Percentiles rank a stretch among this genome's conserved stretches.
phyloP scores from a whole-genome alignment of 2,113 vertebrate species.

The Phoxinus phoxinus region DNA sequence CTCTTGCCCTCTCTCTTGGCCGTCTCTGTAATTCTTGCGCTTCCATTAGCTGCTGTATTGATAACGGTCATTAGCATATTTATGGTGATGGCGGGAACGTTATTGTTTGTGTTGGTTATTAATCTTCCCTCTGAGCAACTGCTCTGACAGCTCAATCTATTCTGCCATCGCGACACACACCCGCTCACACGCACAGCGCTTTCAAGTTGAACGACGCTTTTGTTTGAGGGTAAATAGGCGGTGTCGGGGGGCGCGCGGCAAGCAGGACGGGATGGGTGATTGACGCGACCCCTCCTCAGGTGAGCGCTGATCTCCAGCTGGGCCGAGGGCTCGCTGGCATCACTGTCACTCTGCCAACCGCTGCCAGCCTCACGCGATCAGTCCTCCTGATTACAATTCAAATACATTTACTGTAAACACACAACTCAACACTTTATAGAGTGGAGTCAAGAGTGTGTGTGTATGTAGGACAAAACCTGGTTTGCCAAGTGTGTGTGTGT shows the following conservation, averaged over 20 bases:
- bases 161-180: conserved; percentile 88
- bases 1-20: conserved; percentile 77
- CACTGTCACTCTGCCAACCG: conserved; percentile 77
- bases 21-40: conserved; percentile 84
- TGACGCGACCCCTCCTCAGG: conserved; percentile 92
- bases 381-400: conserved; percentile 79
- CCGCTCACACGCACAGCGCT: conserved; percentile 58
- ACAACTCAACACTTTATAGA: conserved; percentile 45
- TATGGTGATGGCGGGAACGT: conserved; percentile 98
- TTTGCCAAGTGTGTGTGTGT: conserved; percentile 2
- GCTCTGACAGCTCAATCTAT: conserved; percentile 99
- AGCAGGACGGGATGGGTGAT: conserved; percentile 75
- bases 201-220: conserved; percentile 50
- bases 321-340: conserved; percentile 79
- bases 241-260: conserved; percentile 41
- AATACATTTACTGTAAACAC: conserved; percentile 77
- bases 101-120: conserved; percentile 97
- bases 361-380: conserved; percentile 83
- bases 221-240: conserved; percentile 67
- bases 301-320: conserved; percentile 91
- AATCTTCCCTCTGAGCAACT: conserved; percentile 97
- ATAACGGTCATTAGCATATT: conserved; percentile 98
- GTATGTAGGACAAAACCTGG: neutral
- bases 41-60: conserved; percentile 91
- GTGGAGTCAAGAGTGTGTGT: neutral